Percentiles rank a stretch among this genome's conserved stretches.
These are phyloP conservation scores for Sakesphorus luctuosus DNA, from an alignment of 2,113 vertebrate genomes.

Conservation along the genomic window DNA sequence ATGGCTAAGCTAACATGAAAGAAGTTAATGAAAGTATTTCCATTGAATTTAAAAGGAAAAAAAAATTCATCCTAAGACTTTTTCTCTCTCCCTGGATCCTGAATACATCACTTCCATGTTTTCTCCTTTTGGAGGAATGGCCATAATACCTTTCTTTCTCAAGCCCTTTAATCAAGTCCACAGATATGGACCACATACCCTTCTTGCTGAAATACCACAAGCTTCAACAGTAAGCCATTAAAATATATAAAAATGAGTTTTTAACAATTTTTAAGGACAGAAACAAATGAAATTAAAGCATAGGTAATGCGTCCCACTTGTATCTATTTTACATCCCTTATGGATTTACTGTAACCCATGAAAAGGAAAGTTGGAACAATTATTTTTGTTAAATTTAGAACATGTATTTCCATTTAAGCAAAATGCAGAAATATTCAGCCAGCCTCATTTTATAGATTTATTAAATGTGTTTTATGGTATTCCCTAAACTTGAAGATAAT, in stretches of 20 bases:
- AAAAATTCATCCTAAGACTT: background rate
- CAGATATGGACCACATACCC: background rate
- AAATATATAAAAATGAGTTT: background rate
- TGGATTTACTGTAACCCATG: constrained; percentile 45
- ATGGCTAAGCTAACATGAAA: constrained; percentile 13
- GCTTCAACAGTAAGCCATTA: background rate
- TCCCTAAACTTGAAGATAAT: constrained; percentile 24
- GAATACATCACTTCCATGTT: background rate
- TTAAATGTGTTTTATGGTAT: constrained; percentile 44
- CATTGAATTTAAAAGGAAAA: background rate
- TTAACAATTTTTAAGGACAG: background rate
- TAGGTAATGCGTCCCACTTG: background rate
- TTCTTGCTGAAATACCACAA: constrained; percentile 36
- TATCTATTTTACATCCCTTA: background rate
- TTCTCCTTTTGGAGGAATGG: background rate
- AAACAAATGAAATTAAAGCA: background rate
- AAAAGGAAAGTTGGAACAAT: constrained; percentile 30
- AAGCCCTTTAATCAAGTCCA: background rate
- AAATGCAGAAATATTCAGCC: constrained; percentile 34
- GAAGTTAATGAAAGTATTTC: background rate
- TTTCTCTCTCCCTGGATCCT: background rate
- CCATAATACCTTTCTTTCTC: background rate
- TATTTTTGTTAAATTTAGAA: constrained; percentile 28
- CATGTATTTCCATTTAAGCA: constrained; percentile 34
- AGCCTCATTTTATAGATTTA: constrained; percentile 21